Base-by-base conservation (phyloP, 2,888 invertebrate genomes). In the Calameuta pallipes region DNA sequence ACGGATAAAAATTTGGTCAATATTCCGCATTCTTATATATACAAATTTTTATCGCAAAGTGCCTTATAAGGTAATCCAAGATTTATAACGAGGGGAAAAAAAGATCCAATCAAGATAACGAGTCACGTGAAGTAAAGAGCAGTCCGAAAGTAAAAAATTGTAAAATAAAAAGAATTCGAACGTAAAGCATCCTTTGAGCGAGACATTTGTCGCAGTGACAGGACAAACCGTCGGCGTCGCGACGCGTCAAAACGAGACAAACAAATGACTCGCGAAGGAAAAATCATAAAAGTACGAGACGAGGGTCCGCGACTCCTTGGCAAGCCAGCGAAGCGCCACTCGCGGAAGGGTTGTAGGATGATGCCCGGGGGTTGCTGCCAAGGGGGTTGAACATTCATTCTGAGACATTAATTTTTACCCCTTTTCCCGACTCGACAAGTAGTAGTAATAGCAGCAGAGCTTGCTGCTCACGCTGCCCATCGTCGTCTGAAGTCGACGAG, bases 381-480 rank as follows among this genome's bases (percentile, higher is more conserved):
- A 30, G 33, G 84, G 80, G 78, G 82, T 85, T 84, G 85, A 88
- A 88, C 89, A 89, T 91, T 91, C 91, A 89, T 91, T 91, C 91
- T 90, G 89, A 91, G 89, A 91, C 91, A 91, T 91, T 91, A 91
- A 91, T 91, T 91, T 91, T 91, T 91, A 89, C 89, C 89, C 90
- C 89, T 89, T 87, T 87, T 80, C 82, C 82, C 80, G 80, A 56
- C 82, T 83, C 84, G 83, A 83, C 81, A 82, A 83, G 83, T 82
- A 81, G 80, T 70, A 78, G 80, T 81, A 78, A 78, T 79, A 75
- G 76, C 33, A 12, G 71, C 71, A 71, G 71, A 23, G 71, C 71
- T 71, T 71, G 71, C 31, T 23, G 33, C 34, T 71, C 12, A 13
- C 71, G 33, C 71, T 34, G 71, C 71, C 33, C 71, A 12, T 34